Evolutionary conservation across 2,888 invertebrate species (phyloP).

Genomic region (Himalopsyche kuldschensis): DNA sequence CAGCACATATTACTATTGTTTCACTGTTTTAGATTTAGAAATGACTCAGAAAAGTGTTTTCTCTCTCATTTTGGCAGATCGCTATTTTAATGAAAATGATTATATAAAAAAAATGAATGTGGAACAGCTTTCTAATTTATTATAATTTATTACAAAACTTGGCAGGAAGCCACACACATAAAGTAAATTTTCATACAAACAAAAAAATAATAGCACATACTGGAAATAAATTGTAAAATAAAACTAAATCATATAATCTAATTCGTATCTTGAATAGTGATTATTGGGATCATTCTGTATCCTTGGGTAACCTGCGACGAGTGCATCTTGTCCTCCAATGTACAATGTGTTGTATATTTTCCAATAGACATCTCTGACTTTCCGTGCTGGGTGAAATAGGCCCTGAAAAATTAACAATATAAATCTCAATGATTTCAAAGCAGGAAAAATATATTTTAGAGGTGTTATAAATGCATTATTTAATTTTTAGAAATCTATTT

Average conservation of each 20-base stretch:
- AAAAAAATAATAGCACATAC: not conserved
- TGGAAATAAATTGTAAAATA: not conserved
- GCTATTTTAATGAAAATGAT: too few relatives aligned
- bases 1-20: too few relatives aligned
- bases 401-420: constrained; percentile 65
- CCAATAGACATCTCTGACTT: constrained; percentile 99
- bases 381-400: constrained; percentile 97
- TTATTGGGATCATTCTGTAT: constrained; percentile 95
- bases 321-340: constrained; percentile 97
- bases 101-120: not conserved
- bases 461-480: too few relatives aligned
- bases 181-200: not conserved
- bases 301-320: constrained; percentile 97
- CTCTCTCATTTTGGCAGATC: too few relatives aligned
- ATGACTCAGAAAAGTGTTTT: too few relatives aligned
- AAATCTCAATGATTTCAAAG: constrained; percentile 4
- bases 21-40: too few relatives aligned
- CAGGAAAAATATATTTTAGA: too few relatives aligned
- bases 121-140: not conserved
- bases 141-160: not conserved
- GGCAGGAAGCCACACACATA: not conserved
- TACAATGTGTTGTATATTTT: constrained; percentile 99
- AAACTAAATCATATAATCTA: constrained; percentile 69
- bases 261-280: constrained; percentile 88
- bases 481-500: not conserved